Conservation (phyloP, 2,797 vertebrate species). For the Spatula clypeata region DNA sequence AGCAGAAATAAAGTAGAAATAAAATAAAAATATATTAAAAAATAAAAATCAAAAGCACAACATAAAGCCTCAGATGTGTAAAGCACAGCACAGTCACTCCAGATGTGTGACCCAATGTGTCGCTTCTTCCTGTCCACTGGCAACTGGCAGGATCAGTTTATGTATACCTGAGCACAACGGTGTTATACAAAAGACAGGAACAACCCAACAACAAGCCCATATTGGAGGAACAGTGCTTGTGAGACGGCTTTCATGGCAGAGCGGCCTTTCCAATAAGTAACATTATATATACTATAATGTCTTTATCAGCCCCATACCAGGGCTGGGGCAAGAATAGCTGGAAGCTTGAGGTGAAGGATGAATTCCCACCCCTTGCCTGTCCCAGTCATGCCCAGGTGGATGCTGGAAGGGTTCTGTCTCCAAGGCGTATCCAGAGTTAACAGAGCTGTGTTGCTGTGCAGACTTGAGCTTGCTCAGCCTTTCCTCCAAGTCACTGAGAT, state of each 20-base stretch:
- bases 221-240: background rate
- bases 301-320: background rate
- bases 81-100: background rate
- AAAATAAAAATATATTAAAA: background rate
- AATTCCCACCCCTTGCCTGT: background rate
- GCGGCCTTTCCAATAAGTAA: background rate
- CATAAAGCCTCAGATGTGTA: background rate
- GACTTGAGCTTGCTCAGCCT: background rate
- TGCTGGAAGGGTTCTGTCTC: background rate
- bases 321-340: background rate
- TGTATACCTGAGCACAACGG: background rate
- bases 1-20: background rate
- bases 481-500: background rate
- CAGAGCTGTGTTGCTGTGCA: background rate
- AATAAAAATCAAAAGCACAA: background rate
- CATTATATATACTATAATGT: accelerated
- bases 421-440: background rate
- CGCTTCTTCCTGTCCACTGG: accelerated
- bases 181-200: background rate
- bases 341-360: accelerated
- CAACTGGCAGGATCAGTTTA: background rate
- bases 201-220: accelerated
- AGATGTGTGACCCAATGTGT: background rate
- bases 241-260: background rate
- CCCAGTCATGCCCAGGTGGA: background rate